phyloP scores from a whole-genome alignment of 2,888 invertebrate species.

The Torymus auratus region DNA sequence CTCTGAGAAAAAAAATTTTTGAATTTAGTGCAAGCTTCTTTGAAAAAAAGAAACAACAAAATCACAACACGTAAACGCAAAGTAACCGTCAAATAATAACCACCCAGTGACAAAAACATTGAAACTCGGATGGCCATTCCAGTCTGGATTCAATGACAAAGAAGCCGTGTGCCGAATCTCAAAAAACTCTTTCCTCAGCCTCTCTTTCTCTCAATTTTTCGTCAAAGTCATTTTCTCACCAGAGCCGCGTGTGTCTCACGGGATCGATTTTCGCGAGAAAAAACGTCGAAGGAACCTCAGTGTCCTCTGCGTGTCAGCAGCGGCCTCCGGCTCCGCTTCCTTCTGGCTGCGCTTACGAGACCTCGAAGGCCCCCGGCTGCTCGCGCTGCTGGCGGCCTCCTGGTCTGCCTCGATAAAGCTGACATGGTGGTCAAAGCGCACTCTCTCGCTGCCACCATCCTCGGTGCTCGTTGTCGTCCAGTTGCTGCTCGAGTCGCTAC shows the following conservation, averaged over 20 bases:
- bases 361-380: conserved; percentile 58
- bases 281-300: conserved; percentile 64
- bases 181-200: no score
- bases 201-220: no score
- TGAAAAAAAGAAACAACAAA: no score
- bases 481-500: conserved; percentile 72
- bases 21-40: no score
- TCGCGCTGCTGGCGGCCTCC: conserved; percentile 73
- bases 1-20: no score
- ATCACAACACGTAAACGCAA: no score
- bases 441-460: conserved; percentile 81
- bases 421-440: conserved; percentile 82
- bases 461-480: conserved; percentile 75
- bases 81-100: not conserved
- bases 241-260: conserved; percentile 24
- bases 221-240: conserved; percentile 50
- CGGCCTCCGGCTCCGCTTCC: conserved; percentile 52
- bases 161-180: no score
- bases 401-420: conserved; percentile 79
- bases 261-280: conserved; percentile 55
- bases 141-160: no score
- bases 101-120: not conserved
- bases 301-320: conserved; percentile 63
- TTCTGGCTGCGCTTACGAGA: conserved; percentile 62
- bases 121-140: no score